These are phyloP conservation scores for Drosophila birchii DNA, from an alignment of 2,888 invertebrate species.

Conservation along the genomic window DNA sequence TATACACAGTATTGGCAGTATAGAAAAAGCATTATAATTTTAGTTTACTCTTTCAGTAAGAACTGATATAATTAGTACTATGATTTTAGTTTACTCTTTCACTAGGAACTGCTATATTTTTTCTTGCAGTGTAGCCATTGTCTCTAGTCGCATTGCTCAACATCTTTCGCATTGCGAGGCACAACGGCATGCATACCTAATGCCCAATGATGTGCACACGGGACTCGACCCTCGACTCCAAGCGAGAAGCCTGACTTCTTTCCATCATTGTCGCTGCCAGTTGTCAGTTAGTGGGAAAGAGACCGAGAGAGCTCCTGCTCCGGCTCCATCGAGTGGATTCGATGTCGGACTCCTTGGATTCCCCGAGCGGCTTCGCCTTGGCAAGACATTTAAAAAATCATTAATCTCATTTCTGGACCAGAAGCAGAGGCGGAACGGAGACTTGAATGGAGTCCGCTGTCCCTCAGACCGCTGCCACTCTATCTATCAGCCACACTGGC, in stretches of 20 bases:
- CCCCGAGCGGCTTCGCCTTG: conserved; percentile 22
- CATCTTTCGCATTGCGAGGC: conserved; percentile 59
- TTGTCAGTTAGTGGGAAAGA: conserved; percentile 34
- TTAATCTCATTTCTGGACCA: conserved; percentile 49
- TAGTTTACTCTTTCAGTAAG: not conserved
- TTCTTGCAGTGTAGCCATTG: conserved; percentile 40
- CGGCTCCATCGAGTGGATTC: conserved; percentile 14
- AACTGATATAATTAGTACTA: not conserved
- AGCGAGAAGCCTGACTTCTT: conserved; percentile 15
- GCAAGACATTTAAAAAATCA: conserved; percentile 52
- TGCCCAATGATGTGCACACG: conserved; percentile 74
- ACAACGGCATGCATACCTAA: conserved; percentile 77
- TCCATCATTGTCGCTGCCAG: conserved; percentile 53
- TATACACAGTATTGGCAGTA: no score
- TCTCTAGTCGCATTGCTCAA: conserved; percentile 72
- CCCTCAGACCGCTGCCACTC: conserved; percentile 16
- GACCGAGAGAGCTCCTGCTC: not conserved
- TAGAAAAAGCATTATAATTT: no score
- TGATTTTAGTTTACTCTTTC: not conserved
- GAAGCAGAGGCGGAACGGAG: conserved; percentile 9
- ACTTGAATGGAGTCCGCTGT: conserved; percentile 1
- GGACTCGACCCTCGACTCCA: conserved; percentile 46
- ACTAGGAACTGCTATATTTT: fast-evolving
- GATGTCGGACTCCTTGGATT: conserved; percentile 9
- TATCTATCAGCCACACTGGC: conserved; percentile 30